Evolutionary conservation across 2,113 vertebrate genomes (phyloP).

Genomic region (Castor canadensis): DNA sequence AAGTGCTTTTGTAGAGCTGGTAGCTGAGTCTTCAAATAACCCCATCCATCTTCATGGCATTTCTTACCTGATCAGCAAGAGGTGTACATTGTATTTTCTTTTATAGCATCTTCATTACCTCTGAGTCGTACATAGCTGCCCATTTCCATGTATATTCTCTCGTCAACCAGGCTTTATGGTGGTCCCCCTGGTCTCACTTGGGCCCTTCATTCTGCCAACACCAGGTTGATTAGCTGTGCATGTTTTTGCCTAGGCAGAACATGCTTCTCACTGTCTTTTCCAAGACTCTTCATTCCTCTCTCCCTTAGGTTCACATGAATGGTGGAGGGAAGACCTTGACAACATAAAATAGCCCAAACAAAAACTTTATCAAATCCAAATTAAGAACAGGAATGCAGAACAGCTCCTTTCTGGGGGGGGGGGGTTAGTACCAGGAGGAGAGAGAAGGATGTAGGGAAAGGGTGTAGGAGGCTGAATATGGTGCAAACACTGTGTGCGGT

Average conservation of each 20-base stretch:
- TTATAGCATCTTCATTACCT: slow-evolving; percentile 70
- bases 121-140: slow-evolving; percentile 36
- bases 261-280: slow-evolving; percentile 37
- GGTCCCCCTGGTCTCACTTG: neutral
- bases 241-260: neutral
- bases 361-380: neutral
- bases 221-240: neutral
- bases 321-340: neutral
- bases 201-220: neutral
- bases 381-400: too few species aligned
- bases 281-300: neutral
- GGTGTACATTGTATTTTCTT: slow-evolving; percentile 61
- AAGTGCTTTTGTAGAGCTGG: slow-evolving; percentile 59
- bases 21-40: slow-evolving; percentile 67
- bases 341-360: neutral
- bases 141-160: slow-evolving; percentile 41
- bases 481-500: too few species aligned
- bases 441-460: too few species aligned
- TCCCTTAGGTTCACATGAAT: neutral
- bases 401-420: too few species aligned
- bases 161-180: neutral
- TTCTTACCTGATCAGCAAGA: slow-evolving; percentile 76
- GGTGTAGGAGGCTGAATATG: too few species aligned
- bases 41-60: slow-evolving; percentile 76
- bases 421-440: too few species aligned